phyloP scores from a whole-genome alignment of 2,113 vertebrate genomes.

The Motacilla tschutschensis region DNA sequence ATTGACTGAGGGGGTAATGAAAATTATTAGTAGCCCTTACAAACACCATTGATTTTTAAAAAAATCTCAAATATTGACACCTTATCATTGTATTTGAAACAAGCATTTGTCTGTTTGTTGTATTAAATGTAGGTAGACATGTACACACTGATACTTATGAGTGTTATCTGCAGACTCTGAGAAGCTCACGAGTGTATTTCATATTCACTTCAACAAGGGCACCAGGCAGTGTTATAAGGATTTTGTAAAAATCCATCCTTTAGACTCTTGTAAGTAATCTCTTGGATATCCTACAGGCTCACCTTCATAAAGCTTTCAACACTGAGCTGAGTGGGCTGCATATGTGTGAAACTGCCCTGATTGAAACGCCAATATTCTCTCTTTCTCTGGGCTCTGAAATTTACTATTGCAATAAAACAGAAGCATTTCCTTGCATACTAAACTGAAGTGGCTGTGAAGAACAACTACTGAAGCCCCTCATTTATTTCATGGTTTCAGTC shows the following conservation, averaged over 20 bases:
- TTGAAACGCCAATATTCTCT: conserved; percentile 63
- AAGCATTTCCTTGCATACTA: conserved; percentile 28
- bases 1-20: conserved; percentile 17
- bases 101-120: neutral
- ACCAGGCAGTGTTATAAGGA: conserved; percentile 35
- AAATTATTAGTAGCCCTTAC: neutral
- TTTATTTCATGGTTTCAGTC: conserved; percentile 45
- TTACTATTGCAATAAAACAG: conserved; percentile 55
- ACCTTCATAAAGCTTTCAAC: conserved; percentile 64
- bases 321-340: neutral
- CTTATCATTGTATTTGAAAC: neutral
- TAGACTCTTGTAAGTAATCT: conserved; percentile 52
- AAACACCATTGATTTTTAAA: neutral
- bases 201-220: conserved; percentile 47
- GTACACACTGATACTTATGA: neutral
- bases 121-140: conserved; percentile 7
- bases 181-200: conserved; percentile 43
- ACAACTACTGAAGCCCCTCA: neutral
- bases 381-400: conserved; percentile 36
- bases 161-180: conserved; percentile 11
- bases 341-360: conserved; percentile 12
- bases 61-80: conserved; percentile 8
- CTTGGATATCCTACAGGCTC: conserved; percentile 51
- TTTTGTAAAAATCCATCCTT: conserved; percentile 51
- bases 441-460: conserved; percentile 2